Conservation (phyloP, 2,113 vertebrate species). For the Sialia sialis region DNA sequence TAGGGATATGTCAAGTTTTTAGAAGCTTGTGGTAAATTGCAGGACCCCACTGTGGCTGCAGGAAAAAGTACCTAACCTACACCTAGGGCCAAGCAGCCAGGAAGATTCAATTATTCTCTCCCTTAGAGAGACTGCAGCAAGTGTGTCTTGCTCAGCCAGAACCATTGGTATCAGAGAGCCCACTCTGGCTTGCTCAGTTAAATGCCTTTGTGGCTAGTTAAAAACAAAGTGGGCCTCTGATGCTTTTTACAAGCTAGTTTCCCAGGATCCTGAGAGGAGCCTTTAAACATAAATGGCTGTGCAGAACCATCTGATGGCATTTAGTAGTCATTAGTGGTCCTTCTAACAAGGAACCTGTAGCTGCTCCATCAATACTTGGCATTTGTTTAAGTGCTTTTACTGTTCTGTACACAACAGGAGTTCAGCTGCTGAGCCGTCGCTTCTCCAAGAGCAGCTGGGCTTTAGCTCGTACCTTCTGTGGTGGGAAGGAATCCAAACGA, state of each 20-base stretch:
- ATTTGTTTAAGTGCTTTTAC: background rate
- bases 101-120: background rate
- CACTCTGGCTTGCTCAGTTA: background rate
- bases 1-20: background rate
- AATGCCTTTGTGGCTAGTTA: background rate
- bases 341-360: background rate
- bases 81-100: background rate
- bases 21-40: background rate
- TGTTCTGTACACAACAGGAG: background rate
- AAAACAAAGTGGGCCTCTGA: background rate
- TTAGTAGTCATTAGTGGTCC: constrained; percentile 48
- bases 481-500: background rate
- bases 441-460: background rate
- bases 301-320: constrained; percentile 18
- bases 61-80: background rate
- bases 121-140: background rate
- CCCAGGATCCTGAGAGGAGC: constrained; percentile 12
- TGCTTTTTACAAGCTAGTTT: constrained; percentile 30
- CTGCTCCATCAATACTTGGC: constrained; percentile 1
- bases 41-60: background rate
- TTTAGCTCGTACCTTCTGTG: background rate
- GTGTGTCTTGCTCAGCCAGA: background rate
- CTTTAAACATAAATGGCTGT: constrained; percentile 6
- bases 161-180: background rate
- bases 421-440: background rate